These are phyloP conservation scores for Cyrtonyx montezumae DNA, from an alignment of 2,113 vertebrate genomes.

Conservation along the genomic window DNA sequence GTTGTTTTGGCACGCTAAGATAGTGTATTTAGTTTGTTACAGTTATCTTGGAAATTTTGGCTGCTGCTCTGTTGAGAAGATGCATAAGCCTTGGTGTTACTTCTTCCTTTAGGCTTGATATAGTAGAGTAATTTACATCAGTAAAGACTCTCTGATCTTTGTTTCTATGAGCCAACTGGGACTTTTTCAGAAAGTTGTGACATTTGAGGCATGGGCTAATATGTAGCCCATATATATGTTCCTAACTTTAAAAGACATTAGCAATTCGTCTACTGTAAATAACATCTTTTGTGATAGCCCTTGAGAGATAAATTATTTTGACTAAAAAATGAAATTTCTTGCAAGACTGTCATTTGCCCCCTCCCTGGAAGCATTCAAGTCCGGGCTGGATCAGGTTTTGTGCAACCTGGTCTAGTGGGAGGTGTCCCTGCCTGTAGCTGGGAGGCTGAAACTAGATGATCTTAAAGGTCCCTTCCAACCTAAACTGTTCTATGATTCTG, in stretches of 20 bases:
- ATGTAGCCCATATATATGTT: background rate
- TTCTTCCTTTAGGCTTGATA: background rate
- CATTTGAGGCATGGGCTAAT: background rate
- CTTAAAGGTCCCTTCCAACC: too few relatives aligned
- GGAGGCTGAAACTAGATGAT: too few relatives aligned
- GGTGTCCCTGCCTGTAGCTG: too few relatives aligned
- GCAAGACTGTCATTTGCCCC: background rate
- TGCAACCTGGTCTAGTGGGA: too few relatives aligned
- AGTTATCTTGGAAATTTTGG: background rate
- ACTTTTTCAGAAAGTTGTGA: constrained; percentile 5
- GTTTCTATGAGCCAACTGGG: background rate
- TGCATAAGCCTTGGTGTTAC: background rate
- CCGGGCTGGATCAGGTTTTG: too few relatives aligned
- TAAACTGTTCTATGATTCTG: too few relatives aligned
- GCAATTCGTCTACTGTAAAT: background rate
- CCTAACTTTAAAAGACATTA: background rate
- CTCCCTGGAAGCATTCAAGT: too few relatives aligned
- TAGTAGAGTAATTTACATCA: background rate
- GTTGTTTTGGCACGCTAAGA: accelerated
- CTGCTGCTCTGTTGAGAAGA: background rate
- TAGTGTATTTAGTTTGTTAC: background rate
- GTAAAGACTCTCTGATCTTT: background rate
- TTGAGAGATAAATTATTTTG: background rate
- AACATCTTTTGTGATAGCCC: background rate
- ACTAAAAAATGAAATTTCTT: background rate